Evolutionary conservation across 2,113 vertebrate genomes (phyloP), one percentile per base, ranked within the genome.

Genomic region (Tragelaphus scriptus): DNA sequence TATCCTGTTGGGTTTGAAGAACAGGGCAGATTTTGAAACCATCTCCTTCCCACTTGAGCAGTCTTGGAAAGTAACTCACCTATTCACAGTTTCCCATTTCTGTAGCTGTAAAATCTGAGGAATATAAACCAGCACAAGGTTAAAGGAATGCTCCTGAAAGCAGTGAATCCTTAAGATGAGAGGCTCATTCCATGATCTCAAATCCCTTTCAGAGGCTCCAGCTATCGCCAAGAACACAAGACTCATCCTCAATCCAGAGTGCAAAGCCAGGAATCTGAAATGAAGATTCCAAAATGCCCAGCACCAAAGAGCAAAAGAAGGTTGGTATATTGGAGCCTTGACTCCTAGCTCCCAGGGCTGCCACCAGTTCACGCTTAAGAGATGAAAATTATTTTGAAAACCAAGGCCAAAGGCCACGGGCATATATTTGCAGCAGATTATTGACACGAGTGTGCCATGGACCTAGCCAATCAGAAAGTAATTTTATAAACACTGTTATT

Each of bases 401-500:
- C 96, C 95, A 88, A 98, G 98, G 98, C 98, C 98, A 99, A 98
- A 98, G 98, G 98, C 97, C 97, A 97, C 32, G 65, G 0, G 4
- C 97, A 98, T 96, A 98, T 98, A 98, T 98, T 98, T 98, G 63
- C 90, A 93, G 84, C 91, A 91, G 97, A 98, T 98, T 98, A 99
- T 98, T 98, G 99, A 99, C 99, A 99, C 87, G 97, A 98, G 98
- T 98, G 98, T 98, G 98, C 98, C 98, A 98, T 86, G 97, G 97
- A 98, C 98, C 98, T 98, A 98, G 98, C 98, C 98, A 99, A 99
- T 99, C 99, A 98, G 99, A 99, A 99, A 98, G 97, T 98, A 99
- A 99, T 99, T 99, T 98, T 96, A 98, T 99, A 99, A 99, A 99
- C 98, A 99, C 99, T 99, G 98, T 99, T 99, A 99, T 99, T 99